phyloP scores from a whole-genome alignment of 1,140 invertebrate genomes.

The Pseudomyrmex flavicornis region DNA sequence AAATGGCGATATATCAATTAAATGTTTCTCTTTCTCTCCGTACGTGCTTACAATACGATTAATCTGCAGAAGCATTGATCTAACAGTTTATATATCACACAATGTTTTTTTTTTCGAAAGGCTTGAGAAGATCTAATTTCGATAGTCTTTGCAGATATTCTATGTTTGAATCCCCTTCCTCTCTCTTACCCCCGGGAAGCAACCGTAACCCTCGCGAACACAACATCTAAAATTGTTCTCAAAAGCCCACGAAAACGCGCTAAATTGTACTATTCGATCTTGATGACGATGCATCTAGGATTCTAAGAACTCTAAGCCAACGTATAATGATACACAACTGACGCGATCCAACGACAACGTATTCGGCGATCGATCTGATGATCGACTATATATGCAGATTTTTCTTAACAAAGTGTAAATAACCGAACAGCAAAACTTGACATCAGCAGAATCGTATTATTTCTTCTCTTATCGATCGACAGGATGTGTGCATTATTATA shows the following conservation, averaged over 20 bases:
- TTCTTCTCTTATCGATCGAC: constrained; percentile 9
- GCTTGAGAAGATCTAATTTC: constrained; percentile 21
- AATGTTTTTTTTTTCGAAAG: constrained; percentile 40
- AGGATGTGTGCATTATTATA: neutral
- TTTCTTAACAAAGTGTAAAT: constrained; percentile 30
- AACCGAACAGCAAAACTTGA: constrained; percentile 49
- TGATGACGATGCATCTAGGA: constrained; percentile 44
- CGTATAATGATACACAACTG: constrained; percentile 35
- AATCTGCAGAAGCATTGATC: constrained; percentile 59
- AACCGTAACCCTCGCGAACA: constrained; percentile 3
- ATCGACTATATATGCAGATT: constrained; percentile 16
- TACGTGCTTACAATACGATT: constrained; percentile 33
- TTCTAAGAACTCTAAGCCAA: constrained; percentile 47
- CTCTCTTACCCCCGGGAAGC: neutral
- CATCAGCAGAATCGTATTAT: constrained; percentile 6
- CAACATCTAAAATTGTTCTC: constrained; percentile 32
- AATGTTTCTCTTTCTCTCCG: constrained; percentile 35
- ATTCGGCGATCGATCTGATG: constrained; percentile 1
- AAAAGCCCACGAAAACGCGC: constrained; percentile 23
- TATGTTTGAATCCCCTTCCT: constrained; percentile 25
- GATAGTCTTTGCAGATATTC: constrained; percentile 59
- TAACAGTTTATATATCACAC: constrained; percentile 60
- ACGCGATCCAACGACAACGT: constrained; percentile 14
- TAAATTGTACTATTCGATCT: constrained; percentile 60
- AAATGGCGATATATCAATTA: constrained; percentile 65